Evolutionary conservation across 2,797 vertebrate species (phyloP).

Genomic region (Cephalopachus bancanus): DNA sequence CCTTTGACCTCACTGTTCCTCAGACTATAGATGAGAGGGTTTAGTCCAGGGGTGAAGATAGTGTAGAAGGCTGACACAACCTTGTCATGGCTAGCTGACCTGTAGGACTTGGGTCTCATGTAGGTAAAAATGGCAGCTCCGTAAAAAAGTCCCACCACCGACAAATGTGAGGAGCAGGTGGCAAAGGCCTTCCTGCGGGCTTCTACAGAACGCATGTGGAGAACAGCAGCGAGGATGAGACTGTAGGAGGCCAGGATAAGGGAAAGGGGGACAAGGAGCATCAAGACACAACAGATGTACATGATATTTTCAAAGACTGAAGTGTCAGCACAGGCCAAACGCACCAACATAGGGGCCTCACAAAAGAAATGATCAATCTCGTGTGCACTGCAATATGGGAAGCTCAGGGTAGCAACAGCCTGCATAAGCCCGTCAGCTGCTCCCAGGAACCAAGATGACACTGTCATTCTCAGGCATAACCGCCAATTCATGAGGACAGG

Average conservation of each 20-base stretch:
- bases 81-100: background rate
- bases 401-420: slow-evolving; percentile 14
- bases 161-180: slow-evolving; percentile 60
- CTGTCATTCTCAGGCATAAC: background rate
- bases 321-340: slow-evolving; percentile 6
- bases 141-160: slow-evolving; percentile 53
- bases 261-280: slow-evolving; percentile 32
- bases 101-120: slow-evolving; percentile 16
- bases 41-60: background rate
- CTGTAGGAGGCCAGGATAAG: slow-evolving; percentile 49
- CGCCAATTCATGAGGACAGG: slow-evolving; percentile 24
- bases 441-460: slow-evolving; percentile 48
- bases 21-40: background rate
- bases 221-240: slow-evolving; percentile 25
- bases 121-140: slow-evolving; percentile 53
- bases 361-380: slow-evolving; percentile 67
- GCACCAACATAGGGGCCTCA: slow-evolving; percentile 24
- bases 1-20: background rate
- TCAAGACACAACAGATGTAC: slow-evolving; percentile 70
- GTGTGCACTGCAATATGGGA: background rate
- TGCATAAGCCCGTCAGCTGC: slow-evolving; percentile 49
- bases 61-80: background rate
- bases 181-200: slow-evolving; percentile 45
- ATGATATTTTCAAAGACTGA: slow-evolving; percentile 53
- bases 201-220: background rate